These are phyloP conservation scores for Ceratoteleas bidentatus DNA, from an alignment of 1,140 invertebrate genomes.

Conservation along the genomic window DNA sequence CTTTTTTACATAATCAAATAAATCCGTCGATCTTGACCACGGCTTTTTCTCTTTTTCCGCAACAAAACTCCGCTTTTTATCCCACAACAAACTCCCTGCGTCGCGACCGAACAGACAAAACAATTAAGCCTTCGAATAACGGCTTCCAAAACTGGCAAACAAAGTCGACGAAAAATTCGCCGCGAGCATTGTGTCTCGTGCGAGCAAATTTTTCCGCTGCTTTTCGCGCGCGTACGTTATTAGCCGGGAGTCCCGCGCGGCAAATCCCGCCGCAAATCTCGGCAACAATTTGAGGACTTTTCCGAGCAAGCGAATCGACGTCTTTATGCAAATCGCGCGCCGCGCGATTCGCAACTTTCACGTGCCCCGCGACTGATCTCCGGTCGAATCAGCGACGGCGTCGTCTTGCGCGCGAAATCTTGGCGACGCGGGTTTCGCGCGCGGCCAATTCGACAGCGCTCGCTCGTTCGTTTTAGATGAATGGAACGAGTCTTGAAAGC, in stretches of 20 bases:
- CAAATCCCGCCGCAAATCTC: slow-evolving; percentile 6
- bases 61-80: no score
- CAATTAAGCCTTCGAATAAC: no score
- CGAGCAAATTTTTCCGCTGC: not conserved
- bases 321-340: slow-evolving; percentile 28
- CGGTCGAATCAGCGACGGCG: slow-evolving; percentile 71
- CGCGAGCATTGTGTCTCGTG: not conserved
- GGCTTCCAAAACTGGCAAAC: not conserved
- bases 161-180: not conserved
- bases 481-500: slow-evolving; percentile 74
- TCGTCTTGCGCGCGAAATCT: slow-evolving; percentile 63
- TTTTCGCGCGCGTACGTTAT: not conserved
- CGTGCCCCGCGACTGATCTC: slow-evolving; percentile 9
- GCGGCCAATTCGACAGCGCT: slow-evolving; percentile 71
- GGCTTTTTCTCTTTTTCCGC: no score
- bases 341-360: slow-evolving; percentile 7
- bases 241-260: not conserved
- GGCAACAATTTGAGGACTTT: slow-evolving; percentile 7
- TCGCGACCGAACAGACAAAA: no score
- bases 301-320: slow-evolving; percentile 1
- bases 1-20: no score
- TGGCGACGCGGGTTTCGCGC: slow-evolving; percentile 47
- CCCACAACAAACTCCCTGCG: no score
- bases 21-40: no score
- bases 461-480: slow-evolving; percentile 70